Base-by-base conservation (phyloP, 2,888 invertebrate genomes). In the Muschampia plurimacula region DNA sequence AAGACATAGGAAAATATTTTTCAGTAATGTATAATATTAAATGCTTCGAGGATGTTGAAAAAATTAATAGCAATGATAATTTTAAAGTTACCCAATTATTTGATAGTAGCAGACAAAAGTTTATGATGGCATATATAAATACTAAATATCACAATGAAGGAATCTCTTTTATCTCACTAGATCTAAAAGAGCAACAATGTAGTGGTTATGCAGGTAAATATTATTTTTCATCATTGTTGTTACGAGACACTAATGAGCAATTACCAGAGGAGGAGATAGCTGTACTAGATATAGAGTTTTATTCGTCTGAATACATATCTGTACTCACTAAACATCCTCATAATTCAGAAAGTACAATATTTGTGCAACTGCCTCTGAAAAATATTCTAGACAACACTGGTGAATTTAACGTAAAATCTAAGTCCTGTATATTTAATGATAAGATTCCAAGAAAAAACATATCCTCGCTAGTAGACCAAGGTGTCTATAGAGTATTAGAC, bases 211-310 rank as follows among this genome's bases (percentile, higher is more conserved):
- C 95, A 74, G 94, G 93, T 63, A 95, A 95, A 77, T 93, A 96
- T 77, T 92, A 92, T 77, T 94, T 96, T 75, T 88, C 93, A 22
- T 92, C 95, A 2, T 81, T 83, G 77, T 84, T 92, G 73, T 82
- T 95, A 55, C 85, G 89, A 52, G 89, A 91, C 60, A 81, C 75
- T 49, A 83, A 80, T 75, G 80, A 80, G 64, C 83, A 84, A 22
- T 66, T 75, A 36, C 13, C 32, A 46, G 77, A 74, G 57, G 83
- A 85, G 39, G 84, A 87, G 44, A 84, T 88, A 60, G 85, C 91
- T 75, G 86, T 96, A 74, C 86, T 96, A 39, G 97, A 98, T 86
- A 83, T 97, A 39, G 96, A 97, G 84, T 97, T 97, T 87, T 98
- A 98, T 88, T 96, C 96, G 0, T 84, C 95, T 62, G 96, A 96